Percentiles rank a stretch among this genome's conserved stretches.
phyloP scores from a whole-genome alignment of 2,113 vertebrate species.

The Peromyscus maniculatus region DNA sequence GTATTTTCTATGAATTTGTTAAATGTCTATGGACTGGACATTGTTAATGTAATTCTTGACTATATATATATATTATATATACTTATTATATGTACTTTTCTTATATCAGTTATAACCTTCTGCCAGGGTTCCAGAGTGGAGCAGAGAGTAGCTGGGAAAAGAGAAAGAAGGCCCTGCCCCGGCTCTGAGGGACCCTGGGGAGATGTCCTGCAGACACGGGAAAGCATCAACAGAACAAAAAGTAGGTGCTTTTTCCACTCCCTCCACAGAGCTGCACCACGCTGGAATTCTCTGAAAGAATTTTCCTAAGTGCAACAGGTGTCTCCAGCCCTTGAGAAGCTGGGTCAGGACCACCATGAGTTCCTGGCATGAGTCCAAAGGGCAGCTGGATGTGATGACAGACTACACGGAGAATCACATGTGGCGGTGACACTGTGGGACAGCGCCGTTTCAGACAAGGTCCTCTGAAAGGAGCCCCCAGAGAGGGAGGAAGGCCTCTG shows the following conservation, averaged over 20 bases:
- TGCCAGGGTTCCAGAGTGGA: fast-evolving
- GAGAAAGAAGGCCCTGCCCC: fast-evolving
- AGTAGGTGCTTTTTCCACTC: background rate
- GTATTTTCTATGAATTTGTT: too few species aligned
- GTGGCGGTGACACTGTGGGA: fast-evolving
- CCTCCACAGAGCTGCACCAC: background rate
- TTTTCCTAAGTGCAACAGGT: background rate
- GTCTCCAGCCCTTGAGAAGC: background rate
- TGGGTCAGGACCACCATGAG: background rate
- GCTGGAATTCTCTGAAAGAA: background rate
- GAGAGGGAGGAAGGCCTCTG: background rate
- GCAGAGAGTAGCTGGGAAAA: fast-evolving
- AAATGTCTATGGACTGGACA: too few species aligned
- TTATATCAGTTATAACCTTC: too few species aligned
- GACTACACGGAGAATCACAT: fast-evolving
- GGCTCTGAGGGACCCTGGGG: fast-evolving
- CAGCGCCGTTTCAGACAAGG: background rate
- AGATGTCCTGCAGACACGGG: background rate
- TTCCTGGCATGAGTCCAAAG: too few species aligned
- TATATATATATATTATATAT: too few species aligned
- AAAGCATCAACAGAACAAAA: background rate
- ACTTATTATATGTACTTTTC: too few species aligned
- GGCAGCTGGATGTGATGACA: background rate
- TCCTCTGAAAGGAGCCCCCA: background rate
- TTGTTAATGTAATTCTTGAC: too few species aligned